Conservation (phyloP, 2,888 invertebrate species). For the Dascillus cervinus region DNA sequence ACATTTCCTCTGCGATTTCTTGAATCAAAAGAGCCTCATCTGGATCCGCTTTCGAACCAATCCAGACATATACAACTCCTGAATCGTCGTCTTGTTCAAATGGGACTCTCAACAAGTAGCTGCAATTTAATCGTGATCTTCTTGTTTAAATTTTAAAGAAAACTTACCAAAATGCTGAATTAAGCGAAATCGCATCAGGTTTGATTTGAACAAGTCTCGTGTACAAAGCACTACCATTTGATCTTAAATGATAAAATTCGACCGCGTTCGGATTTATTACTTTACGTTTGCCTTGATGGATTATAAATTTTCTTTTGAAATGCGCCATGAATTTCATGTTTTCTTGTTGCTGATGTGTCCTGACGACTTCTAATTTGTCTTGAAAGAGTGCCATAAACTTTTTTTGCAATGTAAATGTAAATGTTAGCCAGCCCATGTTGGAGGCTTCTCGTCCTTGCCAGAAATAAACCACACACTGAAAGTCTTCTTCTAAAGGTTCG, state of each 20-base stretch:
- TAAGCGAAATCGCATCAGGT: constrained; percentile 76
- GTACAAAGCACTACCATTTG: constrained; percentile 91
- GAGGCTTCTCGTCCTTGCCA: constrained; percentile 97
- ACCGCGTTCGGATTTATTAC: constrained; percentile 50
- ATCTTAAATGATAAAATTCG: constrained; percentile 90
- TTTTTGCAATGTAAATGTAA: constrained; percentile 92
- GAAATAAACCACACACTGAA: constrained; percentile 97
- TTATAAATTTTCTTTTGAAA: constrained; percentile 90
- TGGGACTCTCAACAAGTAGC: constrained; percentile 88
- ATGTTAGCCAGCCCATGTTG: constrained; percentile 99
- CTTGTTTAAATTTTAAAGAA: constrained; percentile 7
- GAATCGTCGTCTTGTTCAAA: constrained; percentile 79
- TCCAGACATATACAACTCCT: constrained; percentile 94
- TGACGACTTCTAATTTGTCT: constrained; percentile 87
- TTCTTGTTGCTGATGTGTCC: constrained; percentile 98
- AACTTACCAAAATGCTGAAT: constrained; percentile 91
- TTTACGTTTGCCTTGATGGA: constrained; percentile 77
- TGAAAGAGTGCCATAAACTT: constrained; percentile 84
- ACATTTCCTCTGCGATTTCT: constrained; percentile 90
- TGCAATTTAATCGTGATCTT: constrained; percentile 43
- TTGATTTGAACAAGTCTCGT: constrained; percentile 86
- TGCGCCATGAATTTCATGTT: constrained; percentile 97
- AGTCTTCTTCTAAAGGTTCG: constrained; percentile 53
- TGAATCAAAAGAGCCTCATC: constrained; percentile 82
- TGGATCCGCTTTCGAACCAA: constrained; percentile 75